A percentile compares a stretch with the other conserved stretches of the same genome.
These are phyloP conservation scores for Phasianus colchicus DNA, from an alignment of 2,113 vertebrate species.

Conservation along the genomic window DNA sequence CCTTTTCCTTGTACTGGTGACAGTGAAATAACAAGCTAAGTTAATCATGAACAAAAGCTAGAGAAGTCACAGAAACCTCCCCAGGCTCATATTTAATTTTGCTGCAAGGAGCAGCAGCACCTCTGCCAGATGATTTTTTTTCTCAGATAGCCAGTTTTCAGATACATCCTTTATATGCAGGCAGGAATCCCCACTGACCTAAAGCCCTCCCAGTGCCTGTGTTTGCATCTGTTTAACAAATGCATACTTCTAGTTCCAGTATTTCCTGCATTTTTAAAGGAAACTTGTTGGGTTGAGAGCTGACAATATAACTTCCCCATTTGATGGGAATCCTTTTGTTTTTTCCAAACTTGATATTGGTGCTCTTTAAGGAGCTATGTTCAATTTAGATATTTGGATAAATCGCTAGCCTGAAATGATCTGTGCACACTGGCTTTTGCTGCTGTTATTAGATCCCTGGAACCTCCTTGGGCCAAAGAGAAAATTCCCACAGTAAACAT, in stretches of 20 bases:
- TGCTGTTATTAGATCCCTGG: not conserved
- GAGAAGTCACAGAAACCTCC: not conserved
- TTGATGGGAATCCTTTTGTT: not conserved
- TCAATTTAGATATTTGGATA: not conserved
- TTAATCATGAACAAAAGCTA: not conserved
- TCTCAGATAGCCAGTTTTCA: not conserved
- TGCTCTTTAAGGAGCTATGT: not conserved
- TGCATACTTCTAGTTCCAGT: accelerated
- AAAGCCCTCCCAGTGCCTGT: not conserved
- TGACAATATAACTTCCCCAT: not conserved
- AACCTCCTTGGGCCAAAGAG: not conserved
- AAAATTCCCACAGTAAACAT: not conserved
- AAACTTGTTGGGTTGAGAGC: not conserved
- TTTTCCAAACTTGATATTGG: not conserved
- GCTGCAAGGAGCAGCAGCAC: not conserved
- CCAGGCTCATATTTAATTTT: not conserved
- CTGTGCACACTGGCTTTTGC: not conserved
- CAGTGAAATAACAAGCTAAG: not conserved
- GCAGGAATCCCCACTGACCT: not conserved
- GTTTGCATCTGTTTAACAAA: not conserved
- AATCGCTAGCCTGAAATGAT: not conserved
- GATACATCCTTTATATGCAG: not conserved
- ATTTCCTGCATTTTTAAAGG: not conserved
- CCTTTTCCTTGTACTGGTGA: not conserved
- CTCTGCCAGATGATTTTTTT: not conserved